Conservation (phyloP, 2,888 invertebrate genomes). For the Tenthredo distinguenda region DNA sequence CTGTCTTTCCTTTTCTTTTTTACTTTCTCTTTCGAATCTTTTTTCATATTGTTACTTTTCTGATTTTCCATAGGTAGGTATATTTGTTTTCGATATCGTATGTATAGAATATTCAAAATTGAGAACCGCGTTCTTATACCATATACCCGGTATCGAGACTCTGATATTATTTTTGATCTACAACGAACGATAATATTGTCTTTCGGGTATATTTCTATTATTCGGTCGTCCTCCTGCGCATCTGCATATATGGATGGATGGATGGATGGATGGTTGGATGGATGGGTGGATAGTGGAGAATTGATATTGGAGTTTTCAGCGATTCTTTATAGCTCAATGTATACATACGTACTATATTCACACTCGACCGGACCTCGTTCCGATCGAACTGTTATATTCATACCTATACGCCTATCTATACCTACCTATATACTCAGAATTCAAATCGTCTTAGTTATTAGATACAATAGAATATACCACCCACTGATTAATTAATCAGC, state of each 20-base stretch:
- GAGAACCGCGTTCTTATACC: background rate
- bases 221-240: background rate
- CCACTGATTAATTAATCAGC: background rate
- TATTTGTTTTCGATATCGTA: background rate
- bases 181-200: slow-evolving; percentile 2
- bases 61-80: too few species aligned
- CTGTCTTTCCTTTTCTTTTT: background rate
- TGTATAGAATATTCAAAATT: background rate
- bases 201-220: slow-evolving; percentile 2
- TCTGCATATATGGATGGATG: background rate
- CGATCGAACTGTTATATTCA: background rate
- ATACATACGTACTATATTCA: background rate
- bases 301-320: slow-evolving; percentile 2
- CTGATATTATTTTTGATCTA: slow-evolving; percentile 2
- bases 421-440: background rate
- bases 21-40: too few species aligned
- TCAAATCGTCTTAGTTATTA: background rate
- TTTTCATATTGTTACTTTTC: too few species aligned
- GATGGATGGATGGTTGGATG: background rate
- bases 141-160: background rate
- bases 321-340: background rate
- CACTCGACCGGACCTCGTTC: background rate
- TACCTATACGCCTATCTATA: background rate
- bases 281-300: background rate
- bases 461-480: background rate